These are phyloP conservation scores for Notodonta ziczac DNA, from an alignment of 2,888 invertebrate species.

Conservation along the genomic window DNA sequence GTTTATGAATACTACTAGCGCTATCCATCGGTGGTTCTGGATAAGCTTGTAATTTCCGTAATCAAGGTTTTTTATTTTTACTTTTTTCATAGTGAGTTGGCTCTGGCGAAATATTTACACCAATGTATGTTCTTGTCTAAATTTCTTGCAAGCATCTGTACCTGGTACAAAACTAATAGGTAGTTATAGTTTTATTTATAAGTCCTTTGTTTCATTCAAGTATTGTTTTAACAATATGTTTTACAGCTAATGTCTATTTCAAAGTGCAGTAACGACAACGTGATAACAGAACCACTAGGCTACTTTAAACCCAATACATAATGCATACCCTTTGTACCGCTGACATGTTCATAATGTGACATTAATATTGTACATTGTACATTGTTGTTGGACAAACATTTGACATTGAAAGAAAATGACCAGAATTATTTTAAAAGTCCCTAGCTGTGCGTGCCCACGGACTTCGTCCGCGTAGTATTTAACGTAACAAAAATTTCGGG, in stretches of 20 bases:
- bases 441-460: too few relatives aligned
- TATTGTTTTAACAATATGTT: not conserved
- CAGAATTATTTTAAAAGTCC: not conserved
- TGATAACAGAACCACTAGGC: not conserved
- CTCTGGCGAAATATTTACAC: too few relatives aligned
- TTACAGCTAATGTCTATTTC: slow-evolving; percentile 1
- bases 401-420: too few relatives aligned
- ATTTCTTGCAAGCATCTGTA: too few relatives aligned
- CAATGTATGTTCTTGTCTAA: too few relatives aligned
- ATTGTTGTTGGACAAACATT: not conserved
- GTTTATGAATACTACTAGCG: too few relatives aligned
- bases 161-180: not conserved
- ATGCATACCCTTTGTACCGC: not conserved
- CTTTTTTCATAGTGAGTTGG: too few relatives aligned
- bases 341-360: not conserved
- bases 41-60: too few relatives aligned
- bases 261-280: not conserved
- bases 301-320: not conserved
- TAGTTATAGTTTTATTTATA: slow-evolving; percentile 6
- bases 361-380: not conserved
- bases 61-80: too few relatives aligned
- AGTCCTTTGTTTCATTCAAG: not conserved
- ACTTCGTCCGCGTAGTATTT: too few relatives aligned
- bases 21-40: too few relatives aligned
- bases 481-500: too few relatives aligned